These are phyloP conservation scores for Drosophila insularis DNA, from an alignment of 1,140 invertebrate species.

Conservation along the genomic window DNA sequence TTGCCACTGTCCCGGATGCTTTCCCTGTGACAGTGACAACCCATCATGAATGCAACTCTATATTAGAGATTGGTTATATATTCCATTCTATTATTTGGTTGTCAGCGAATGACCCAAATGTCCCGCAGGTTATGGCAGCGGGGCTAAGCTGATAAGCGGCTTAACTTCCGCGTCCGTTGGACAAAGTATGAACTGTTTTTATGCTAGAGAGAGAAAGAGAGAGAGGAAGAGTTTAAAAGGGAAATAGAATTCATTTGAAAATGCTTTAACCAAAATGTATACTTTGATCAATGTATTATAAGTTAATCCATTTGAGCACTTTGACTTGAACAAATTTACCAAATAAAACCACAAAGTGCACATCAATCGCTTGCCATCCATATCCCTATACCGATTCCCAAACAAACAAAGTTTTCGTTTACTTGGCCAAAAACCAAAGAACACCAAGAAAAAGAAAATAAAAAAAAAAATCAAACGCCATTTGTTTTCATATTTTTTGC, in stretches of 20 bases:
- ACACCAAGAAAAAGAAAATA: background rate
- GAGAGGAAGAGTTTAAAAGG: slow-evolving; percentile 13
- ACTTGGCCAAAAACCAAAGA: slow-evolving; percentile 40
- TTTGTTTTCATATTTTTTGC: slow-evolving; percentile 71
- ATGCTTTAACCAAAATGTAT: slow-evolving; percentile 10
- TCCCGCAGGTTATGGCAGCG: slow-evolving; percentile 27
- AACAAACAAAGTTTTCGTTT: slow-evolving; percentile 51
- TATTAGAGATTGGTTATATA: slow-evolving; percentile 18
- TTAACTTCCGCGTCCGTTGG: slow-evolving; percentile 42
- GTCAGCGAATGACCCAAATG: slow-evolving; percentile 31
- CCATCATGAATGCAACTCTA: background rate
- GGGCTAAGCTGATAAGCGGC: slow-evolving; percentile 73
- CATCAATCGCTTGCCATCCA: slow-evolving; percentile 44
- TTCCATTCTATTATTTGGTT: slow-evolving; percentile 39
- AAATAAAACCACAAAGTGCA: slow-evolving; percentile 29
- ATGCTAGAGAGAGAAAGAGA: background rate
- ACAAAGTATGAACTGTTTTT: slow-evolving; percentile 20
- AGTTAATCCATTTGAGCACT: slow-evolving; percentile 39
- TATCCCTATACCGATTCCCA: slow-evolving; percentile 12
- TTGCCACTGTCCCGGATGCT: background rate
- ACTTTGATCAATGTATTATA: slow-evolving; percentile 12
- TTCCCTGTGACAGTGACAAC: background rate
- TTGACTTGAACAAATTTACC: slow-evolving; percentile 30
- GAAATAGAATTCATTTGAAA: slow-evolving; percentile 38
- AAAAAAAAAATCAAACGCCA: slow-evolving; percentile 49